These are phyloP conservation scores for Sebastolobus alascanus DNA, from an alignment of 2,797 vertebrate genomes.

Conservation along the genomic window DNA sequence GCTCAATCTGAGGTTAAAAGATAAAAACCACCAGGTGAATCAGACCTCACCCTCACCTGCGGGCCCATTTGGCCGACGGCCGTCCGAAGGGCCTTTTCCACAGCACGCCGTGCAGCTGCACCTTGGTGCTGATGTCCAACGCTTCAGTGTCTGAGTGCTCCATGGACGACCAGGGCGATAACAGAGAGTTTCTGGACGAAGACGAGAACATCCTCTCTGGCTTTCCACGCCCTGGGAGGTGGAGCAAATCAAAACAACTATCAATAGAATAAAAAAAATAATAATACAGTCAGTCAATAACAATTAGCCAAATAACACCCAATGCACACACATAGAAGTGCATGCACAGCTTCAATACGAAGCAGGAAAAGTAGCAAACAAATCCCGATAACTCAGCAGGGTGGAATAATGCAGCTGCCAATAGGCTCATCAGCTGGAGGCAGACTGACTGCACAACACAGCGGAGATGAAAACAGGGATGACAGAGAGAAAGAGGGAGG, in stretches of 20 bases:
- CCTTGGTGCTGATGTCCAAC: conserved; percentile 97
- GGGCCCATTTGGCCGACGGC: conserved; percentile 95
- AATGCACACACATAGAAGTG: conserved; percentile 22
- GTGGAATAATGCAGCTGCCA: conserved; percentile 79
- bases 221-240: conserved; percentile 45
- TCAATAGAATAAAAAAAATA: conserved; percentile 55
- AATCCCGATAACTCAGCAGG: conserved; percentile 80
- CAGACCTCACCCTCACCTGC: conserved; percentile 85
- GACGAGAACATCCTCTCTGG: conserved; percentile 87
- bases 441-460: conserved; percentile 52
- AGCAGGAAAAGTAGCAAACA: conserved; percentile 53
- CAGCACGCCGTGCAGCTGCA: conserved; percentile 95
- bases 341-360: conserved; percentile 25
- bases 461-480: conserved; percentile 46
- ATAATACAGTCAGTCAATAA: conserved; percentile 59
- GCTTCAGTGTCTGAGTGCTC: conserved; percentile 92
- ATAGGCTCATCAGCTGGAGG: conserved; percentile 78
- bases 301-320: conserved; percentile 44
- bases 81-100: conserved; percentile 98
- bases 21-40: not conserved
- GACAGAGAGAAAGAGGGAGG: not conserved
- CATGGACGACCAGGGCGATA: conserved; percentile 92
- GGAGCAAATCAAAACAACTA: conserved; percentile 17
- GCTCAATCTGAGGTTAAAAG: not conserved
- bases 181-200: conserved; percentile 88